Percentiles rank a stretch among this genome's conserved stretches.
phyloP scores from a whole-genome alignment of 2,888 invertebrate species.

The Thumatha senex region DNA sequence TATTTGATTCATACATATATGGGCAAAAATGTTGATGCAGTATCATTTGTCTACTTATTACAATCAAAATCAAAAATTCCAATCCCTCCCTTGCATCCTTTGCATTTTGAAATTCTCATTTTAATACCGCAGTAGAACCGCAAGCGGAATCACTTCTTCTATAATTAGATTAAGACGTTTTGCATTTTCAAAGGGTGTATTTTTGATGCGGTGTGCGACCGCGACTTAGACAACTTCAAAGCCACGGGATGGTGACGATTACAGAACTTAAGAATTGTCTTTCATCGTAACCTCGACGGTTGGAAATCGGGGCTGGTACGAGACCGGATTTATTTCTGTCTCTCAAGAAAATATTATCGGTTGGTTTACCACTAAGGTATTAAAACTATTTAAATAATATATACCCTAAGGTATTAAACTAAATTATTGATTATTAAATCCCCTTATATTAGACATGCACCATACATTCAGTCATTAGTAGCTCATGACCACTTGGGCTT shows the following conservation, averaged over 20 bases:
- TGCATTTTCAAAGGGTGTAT: conserved; percentile 44
- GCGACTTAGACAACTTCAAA: conserved; percentile 51
- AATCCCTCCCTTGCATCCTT: conserved; percentile 7
- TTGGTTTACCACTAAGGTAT: no score
- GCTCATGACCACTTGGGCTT: no score
- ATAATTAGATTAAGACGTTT: conserved; percentile 38
- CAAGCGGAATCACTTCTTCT: conserved; percentile 38
- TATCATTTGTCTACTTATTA: not conserved
- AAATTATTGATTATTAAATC: no score
- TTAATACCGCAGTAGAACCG: conserved; percentile 33
- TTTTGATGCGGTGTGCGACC: conserved; percentile 56
- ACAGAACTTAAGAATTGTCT: conserved; percentile 51
- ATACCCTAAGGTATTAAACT: no score
- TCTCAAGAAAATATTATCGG: conserved; percentile 20
- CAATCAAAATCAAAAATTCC: conserved; percentile 11
- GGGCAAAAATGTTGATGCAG: no score
- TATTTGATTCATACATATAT: no score
- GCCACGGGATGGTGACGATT: conserved; percentile 43
- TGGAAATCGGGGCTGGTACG: conserved; percentile 40
- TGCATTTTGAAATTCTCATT: conserved; percentile 26
- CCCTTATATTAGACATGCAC: no score
- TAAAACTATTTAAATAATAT: no score
- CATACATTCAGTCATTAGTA: no score
- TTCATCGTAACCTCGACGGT: conserved; percentile 40
- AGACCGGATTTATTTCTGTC: conserved; percentile 45